Evolutionary conservation across 2,888 invertebrate species (phyloP).

Genomic region (Ditula angustiorana): DNA sequence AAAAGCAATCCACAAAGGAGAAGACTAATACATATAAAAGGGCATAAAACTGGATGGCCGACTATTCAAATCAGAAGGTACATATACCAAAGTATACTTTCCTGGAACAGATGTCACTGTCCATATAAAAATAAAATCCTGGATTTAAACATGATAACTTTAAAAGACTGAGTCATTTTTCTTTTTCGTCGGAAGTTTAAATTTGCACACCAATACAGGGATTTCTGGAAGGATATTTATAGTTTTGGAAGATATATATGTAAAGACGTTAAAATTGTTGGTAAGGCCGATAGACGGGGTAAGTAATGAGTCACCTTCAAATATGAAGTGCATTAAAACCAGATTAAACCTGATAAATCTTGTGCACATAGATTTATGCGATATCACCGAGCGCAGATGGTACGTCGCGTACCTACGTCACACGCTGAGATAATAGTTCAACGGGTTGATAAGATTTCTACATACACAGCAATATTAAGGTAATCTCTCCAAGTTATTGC

Average conservation of each 20-base stretch:
- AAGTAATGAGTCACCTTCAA: conserved; percentile 20
- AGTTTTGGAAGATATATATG: conserved; percentile 18
- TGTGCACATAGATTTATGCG: background rate
- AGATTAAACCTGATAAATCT: background rate
- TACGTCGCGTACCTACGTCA: conserved; percentile 12
- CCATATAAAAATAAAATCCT: conserved; percentile 12
- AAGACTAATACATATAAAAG: conserved; percentile 3
- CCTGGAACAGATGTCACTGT: conserved; percentile 20
- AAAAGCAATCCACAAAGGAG: too few species aligned
- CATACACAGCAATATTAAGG: background rate
- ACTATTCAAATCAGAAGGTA: conserved; percentile 10
- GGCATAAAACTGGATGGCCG: conserved; percentile 8
- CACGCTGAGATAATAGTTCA: background rate
- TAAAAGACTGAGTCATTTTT: conserved; percentile 17
- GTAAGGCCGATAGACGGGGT: background rate
- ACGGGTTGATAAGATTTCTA: conserved; percentile 7
- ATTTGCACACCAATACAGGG: conserved; percentile 13
- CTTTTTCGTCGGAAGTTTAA: conserved; percentile 8
- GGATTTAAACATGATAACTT: conserved; percentile 15
- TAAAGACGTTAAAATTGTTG: conserved; percentile 11
- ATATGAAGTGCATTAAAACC: background rate
- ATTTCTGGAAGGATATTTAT: conserved; percentile 21
- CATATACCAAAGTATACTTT: conserved; percentile 17
- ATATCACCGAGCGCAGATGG: background rate
- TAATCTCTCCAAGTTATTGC: conserved; percentile 16